Base-by-base conservation (phyloP, 2,888 invertebrate species). In the Capitulum mitella region DNA sequence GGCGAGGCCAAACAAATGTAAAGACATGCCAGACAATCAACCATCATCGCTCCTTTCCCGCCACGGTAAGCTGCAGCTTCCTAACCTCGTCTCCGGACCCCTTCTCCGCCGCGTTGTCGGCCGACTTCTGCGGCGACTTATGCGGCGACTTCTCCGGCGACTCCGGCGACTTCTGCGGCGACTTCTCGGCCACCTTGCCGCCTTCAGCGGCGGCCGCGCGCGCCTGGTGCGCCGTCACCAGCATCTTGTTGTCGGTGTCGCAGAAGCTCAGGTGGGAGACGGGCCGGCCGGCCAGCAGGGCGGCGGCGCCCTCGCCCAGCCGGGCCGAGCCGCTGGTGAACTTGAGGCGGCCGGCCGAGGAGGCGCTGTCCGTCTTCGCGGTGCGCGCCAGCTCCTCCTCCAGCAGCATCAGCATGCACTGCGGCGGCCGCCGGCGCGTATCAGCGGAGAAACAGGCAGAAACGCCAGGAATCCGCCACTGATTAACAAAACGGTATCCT, bases 361-460 rank as follows among this genome's bases (percentile, higher is more conserved):
- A 14, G 16, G 2, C 5, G 64, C 64, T 34, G 46, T 32, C 46
- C 5, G 76, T 32, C 32, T 51, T 83, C 84, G 75, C 81, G 82
- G 82, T 82, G 82, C 82, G 82, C 81, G 80, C 80, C 51, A 80
- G 81, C 77, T 83, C 83, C 83, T 88, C 88, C 82, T 87, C 87
- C 79, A 89, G 82, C 58, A 89, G 83, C 29, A 86, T 86, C 58
- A 88, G 82, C 80, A 89, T 84, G 8, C 89, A 84, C 83, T 84
- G 77, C 61, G 78, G n/a, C 79, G 79, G n/a, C 79, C 43, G 75
- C 64, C 64, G 76, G 54, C 75, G 32, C 76, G 46, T 22, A 14
- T 8, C 26, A 32, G 77, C 16, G 19, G 77, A 12, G 40, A 43
- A 77, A 78, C 48, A 22, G 26, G 58, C 64, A n/a, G 78, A 79